These are phyloP conservation scores for Drosophila ustulata DNA, from an alignment of 2,888 invertebrate species.

Conservation along the genomic window DNA sequence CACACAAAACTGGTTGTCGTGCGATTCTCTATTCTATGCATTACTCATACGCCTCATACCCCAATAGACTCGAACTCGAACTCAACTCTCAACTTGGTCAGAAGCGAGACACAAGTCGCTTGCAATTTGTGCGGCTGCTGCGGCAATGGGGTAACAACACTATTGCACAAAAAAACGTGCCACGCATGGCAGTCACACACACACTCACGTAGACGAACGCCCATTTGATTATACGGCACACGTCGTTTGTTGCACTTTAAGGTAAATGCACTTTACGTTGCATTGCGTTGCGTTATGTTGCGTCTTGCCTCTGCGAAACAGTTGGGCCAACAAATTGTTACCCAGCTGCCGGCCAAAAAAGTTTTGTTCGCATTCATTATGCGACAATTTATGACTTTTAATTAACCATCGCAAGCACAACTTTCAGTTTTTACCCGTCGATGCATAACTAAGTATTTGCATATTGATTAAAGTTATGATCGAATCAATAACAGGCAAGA, in stretches of 20 bases:
- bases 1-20: neutral
- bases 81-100: slow-evolving; percentile 51
- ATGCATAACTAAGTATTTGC: slow-evolving; percentile 58
- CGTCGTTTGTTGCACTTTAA: slow-evolving; percentile 63
- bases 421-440: slow-evolving; percentile 51
- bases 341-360: slow-evolving; percentile 10
- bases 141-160: slow-evolving; percentile 20
- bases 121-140: slow-evolving; percentile 39
- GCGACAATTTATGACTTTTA: slow-evolving; percentile 77
- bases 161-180: slow-evolving; percentile 76
- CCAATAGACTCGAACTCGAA: neutral
- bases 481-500: neutral
- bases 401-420: slow-evolving; percentile 57
- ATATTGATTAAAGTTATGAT: slow-evolving; percentile 55
- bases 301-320: slow-evolving; percentile 25
- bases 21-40: slow-evolving; percentile 23
- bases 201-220: slow-evolving; percentile 37
- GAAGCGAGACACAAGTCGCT: slow-evolving; percentile 62
- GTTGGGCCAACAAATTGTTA: slow-evolving; percentile 41
- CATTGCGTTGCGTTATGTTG: slow-evolving; percentile 7
- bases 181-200: slow-evolving; percentile 62
- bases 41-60: slow-evolving; percentile 54
- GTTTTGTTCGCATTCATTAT: slow-evolving; percentile 44
- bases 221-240: slow-evolving; percentile 51
- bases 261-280: slow-evolving; percentile 78